A percentile compares a stretch with the other conserved stretches of the same genome.
These are phyloP conservation scores for Leptinotarsa haldemani DNA, from an alignment of 2,888 invertebrate genomes.

Conservation along the genomic window DNA sequence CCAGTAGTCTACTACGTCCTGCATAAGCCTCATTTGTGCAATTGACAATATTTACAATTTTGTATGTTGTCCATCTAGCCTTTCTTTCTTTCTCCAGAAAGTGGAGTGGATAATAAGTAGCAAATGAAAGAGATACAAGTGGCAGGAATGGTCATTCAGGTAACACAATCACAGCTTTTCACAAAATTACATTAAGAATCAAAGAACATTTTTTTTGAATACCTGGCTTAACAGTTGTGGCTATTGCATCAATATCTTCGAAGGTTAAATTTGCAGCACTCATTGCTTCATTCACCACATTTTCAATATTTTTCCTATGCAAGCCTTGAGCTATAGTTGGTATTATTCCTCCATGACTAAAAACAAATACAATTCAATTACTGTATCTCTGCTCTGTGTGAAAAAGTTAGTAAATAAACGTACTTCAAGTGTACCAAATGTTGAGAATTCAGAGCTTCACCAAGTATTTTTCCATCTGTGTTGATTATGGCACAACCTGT, in stretches of 20 bases:
- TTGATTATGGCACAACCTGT: slow-evolving; percentile 92
- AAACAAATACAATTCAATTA: slow-evolving; percentile 17
- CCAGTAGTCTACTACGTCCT: too few species aligned
- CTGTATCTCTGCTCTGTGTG: background rate
- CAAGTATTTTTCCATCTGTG: slow-evolving; percentile 76
- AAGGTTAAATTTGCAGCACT: slow-evolving; percentile 70
- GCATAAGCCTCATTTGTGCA: too few species aligned
- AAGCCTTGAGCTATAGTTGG: slow-evolving; percentile 86
- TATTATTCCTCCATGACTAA: slow-evolving; percentile 87
- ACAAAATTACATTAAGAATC: too few species aligned
- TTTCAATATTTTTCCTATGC: slow-evolving; percentile 82
- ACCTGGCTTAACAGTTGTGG: slow-evolving; percentile 90
- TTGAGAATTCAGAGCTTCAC: slow-evolving; percentile 87
- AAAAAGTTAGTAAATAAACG: slow-evolving; percentile 42
- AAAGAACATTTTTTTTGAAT: slow-evolving; percentile 24
- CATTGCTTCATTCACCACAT: slow-evolving; percentile 78
- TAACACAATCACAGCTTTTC: too few species aligned
- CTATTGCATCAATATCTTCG: slow-evolving; percentile 84
- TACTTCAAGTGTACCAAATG: slow-evolving; percentile 79
- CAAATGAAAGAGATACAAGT: too few species aligned
- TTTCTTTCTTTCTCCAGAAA: too few species aligned
- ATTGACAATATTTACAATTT: too few species aligned
- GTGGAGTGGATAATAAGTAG: too few species aligned
- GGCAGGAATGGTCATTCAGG: too few species aligned
- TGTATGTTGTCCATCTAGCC: too few species aligned